Conservation (phyloP, 2,888 invertebrate genomes). For the Oxytorus armatus region DNA sequence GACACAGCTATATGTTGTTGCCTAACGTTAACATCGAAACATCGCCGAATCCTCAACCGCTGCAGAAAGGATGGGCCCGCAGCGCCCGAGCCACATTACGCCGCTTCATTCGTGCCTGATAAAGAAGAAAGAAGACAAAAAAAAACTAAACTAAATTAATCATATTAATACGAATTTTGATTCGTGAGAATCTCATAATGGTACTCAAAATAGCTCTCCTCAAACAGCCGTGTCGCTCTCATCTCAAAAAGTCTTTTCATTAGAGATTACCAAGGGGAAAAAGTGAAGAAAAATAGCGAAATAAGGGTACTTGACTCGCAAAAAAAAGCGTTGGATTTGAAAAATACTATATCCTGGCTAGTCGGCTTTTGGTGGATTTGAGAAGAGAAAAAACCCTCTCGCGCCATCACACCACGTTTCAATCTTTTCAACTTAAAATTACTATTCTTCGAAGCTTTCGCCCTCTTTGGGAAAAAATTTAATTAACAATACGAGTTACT, state of each 20-base stretch:
- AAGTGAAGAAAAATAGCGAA: background rate
- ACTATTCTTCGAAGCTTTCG: constrained; percentile 57
- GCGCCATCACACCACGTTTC: constrained; percentile 14
- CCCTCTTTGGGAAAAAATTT: constrained; percentile 31
- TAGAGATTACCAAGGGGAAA: constrained; percentile 24
- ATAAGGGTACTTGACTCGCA: too few species aligned
- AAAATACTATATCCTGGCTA: constrained; percentile 44
- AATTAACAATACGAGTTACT: constrained; percentile 45
- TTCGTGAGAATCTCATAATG: constrained; percentile 25
- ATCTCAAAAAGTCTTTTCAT: constrained; percentile 30
- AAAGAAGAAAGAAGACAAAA: constrained; percentile 10
- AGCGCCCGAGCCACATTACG: constrained; percentile 82
- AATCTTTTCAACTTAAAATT: constrained; percentile 45
- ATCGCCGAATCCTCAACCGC: constrained; percentile 80
- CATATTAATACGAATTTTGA: background rate
- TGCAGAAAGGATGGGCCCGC: constrained; percentile 85
- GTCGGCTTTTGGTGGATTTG: constrained; percentile 2
- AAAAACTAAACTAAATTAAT: background rate
- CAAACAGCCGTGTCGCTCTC: constrained; percentile 9
- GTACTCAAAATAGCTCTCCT: constrained; percentile 4
- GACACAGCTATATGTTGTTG: constrained; percentile 80
- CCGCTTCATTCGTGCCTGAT: constrained; percentile 82
- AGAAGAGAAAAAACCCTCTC: constrained; percentile 3
- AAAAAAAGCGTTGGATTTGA: constrained; percentile 38
- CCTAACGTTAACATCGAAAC: constrained; percentile 77